Conservation (phyloP, 1,140 invertebrate genomes). For the Drosophila paulistorum region DNA sequence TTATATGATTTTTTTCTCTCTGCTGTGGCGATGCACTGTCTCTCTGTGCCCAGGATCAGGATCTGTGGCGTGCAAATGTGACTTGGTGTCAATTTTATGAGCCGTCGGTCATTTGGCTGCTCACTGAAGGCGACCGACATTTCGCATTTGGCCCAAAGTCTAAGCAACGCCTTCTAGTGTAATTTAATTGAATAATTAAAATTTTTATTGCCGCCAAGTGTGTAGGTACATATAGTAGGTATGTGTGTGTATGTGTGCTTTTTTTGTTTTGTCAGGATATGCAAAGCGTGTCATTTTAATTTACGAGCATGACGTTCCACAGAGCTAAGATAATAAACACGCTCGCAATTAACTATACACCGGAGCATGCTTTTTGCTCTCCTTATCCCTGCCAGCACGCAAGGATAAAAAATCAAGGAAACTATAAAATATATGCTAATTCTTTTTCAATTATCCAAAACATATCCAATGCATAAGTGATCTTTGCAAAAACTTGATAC, state of each 20-base stretch:
- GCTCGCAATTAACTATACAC: constrained; percentile 73
- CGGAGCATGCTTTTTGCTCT: constrained; percentile 37
- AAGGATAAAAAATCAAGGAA: constrained; percentile 3
- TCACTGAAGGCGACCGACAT: constrained; percentile 38
- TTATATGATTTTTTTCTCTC: constrained; percentile 64
- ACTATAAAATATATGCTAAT: not conserved
- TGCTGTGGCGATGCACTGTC: constrained; percentile 32
- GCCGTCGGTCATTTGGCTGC: constrained; percentile 72
- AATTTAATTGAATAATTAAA: constrained; percentile 82
- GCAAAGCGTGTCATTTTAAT: constrained; percentile 81
- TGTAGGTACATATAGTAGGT: constrained; percentile 8
- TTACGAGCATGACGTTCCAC: constrained; percentile 75
- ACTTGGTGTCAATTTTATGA: constrained; percentile 74
- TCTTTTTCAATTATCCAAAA: not conserved
- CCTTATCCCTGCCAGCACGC: constrained; percentile 28
- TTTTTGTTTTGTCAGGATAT: constrained; percentile 44
- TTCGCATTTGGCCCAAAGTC: constrained; percentile 33
- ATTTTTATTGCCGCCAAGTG: constrained; percentile 71
- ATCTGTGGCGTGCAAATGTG: constrained; percentile 45
- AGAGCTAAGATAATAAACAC: constrained; percentile 73
- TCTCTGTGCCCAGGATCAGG: constrained; percentile 12
- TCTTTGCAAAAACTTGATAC: too few species aligned
- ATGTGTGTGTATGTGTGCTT: constrained; percentile 16
- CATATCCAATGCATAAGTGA: too few species aligned
- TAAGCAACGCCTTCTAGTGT: constrained; percentile 72